Conservation (phyloP, 2,888 invertebrate species). For the Aethes cnicana region DNA sequence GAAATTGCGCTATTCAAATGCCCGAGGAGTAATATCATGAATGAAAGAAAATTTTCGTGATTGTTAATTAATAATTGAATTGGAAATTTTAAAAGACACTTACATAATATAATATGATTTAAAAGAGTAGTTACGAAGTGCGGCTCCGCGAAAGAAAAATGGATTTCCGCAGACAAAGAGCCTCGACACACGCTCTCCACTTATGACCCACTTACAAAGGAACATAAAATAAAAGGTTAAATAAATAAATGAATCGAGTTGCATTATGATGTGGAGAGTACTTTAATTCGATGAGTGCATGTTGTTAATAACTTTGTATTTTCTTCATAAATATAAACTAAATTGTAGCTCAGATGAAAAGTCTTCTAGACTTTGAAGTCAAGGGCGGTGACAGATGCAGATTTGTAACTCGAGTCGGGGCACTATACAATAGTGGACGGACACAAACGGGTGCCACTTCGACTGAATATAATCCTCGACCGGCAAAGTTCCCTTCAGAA, state of each 20-base stretch:
- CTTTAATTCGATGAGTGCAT: slow-evolving; percentile 1
- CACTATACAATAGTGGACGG: slow-evolving; percentile 16
- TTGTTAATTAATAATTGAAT: not conserved
- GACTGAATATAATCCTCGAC: slow-evolving; percentile 55
- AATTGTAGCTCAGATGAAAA: too few species aligned
- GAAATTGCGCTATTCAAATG: slow-evolving; percentile 4
- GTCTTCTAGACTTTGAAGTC: too few species aligned
- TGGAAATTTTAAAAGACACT: too few species aligned
- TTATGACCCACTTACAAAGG: slow-evolving; percentile 32
- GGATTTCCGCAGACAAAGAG: slow-evolving; percentile 43
- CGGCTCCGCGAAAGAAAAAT: slow-evolving; percentile 31
- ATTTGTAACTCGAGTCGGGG: slow-evolving; percentile 12
- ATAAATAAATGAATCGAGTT: slow-evolving; percentile 41
- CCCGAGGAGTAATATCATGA: not conserved
- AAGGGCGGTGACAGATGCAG: too few species aligned
- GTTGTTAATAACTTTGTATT: not conserved
- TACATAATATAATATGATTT: not conserved
- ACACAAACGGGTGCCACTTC: slow-evolving; percentile 47
- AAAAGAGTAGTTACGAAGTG: not conserved
- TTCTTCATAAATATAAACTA: too few species aligned
- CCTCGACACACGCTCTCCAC: slow-evolving; percentile 33
- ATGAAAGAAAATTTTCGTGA: not conserved
- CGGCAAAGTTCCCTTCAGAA: slow-evolving; percentile 64
- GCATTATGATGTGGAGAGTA: slow-evolving; percentile 38
- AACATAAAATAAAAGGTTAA: slow-evolving; percentile 34